phyloP scores from a whole-genome alignment of 1,140 invertebrate genomes.

The Calycopis cecrops region DNA sequence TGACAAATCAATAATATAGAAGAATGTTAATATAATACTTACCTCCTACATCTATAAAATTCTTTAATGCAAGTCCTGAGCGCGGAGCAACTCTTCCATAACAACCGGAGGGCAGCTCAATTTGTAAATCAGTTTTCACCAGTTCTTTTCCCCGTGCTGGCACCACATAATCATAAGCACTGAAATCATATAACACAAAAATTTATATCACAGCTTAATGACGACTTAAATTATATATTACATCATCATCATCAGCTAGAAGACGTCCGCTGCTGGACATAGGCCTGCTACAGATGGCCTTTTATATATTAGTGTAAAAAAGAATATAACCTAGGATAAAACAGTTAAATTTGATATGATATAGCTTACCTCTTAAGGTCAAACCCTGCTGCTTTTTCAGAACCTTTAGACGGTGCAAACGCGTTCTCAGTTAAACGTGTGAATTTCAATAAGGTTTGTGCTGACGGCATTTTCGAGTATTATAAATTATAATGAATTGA shows the following conservation, averaged over 20 bases:
- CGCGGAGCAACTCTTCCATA: constrained; percentile 97
- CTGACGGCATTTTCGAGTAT: constrained; percentile 58
- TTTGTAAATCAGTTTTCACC: constrained; percentile 94
- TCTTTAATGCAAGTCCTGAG: constrained; percentile 97
- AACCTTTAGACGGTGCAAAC: constrained; percentile 87
- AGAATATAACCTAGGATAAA: no score
- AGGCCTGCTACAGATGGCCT: no score
- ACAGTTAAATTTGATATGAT: no score
- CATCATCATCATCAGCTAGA: no score
- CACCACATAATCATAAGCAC: constrained; percentile 91
- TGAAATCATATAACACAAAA: constrained; percentile 72
- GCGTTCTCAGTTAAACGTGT: constrained; percentile 88
- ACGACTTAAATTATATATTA: no score
- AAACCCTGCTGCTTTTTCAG: constrained; percentile 89
- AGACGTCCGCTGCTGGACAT: no score
- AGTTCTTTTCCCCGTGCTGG: constrained; percentile 90
- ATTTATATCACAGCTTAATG: no score
- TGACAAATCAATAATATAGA: no score
- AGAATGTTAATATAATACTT: no score
- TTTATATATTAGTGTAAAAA: no score
- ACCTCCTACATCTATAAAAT: no score
- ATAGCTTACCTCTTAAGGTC: constrained; percentile 87
- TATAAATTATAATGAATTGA: neutral
- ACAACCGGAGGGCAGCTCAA: constrained; percentile 89
- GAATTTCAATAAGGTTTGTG: constrained; percentile 78